These are phyloP conservation scores for Oncorhynchus masou DNA, from an alignment of 2,113 vertebrate species.

Conservation along the genomic window DNA sequence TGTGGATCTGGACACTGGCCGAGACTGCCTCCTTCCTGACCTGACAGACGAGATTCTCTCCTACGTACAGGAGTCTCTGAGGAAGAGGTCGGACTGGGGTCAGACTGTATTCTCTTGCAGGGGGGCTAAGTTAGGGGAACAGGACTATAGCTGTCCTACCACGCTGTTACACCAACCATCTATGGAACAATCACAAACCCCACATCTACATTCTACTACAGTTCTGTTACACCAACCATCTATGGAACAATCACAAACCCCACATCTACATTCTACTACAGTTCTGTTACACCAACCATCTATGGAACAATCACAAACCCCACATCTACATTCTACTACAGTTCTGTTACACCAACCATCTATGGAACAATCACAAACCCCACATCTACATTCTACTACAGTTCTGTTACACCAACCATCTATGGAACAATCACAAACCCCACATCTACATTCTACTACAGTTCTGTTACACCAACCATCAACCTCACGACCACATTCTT, in stretches of 20 bases:
- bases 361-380: not conserved
- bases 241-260: not conserved
- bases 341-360: conserved; percentile 10
- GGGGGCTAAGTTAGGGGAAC: conserved; percentile 1
- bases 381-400: no score
- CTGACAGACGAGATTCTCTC: conserved; percentile 80
- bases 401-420: conserved; percentile 10
- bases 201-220: no score
- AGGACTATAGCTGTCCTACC: conserved; percentile 65
- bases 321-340: no score
- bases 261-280: no score
- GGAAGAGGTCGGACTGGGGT: conserved; percentile 63
- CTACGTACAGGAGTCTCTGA: conserved; percentile 79
- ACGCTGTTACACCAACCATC: conserved; percentile 31
- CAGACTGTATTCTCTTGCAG: conserved; percentile 46
- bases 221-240: no score
- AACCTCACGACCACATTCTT: conserved; percentile 18
- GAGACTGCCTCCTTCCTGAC: conserved; percentile 61
- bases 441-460: no score
- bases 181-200: not conserved
- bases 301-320: not conserved
- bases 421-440: not conserved
- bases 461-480: conserved; percentile 10
- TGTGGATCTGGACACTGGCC: conserved; percentile 63
- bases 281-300: conserved; percentile 10